Evolutionary conservation across 2,113 vertebrate genomes (phyloP).

Genomic region (Corvus hawaiiensis): DNA sequence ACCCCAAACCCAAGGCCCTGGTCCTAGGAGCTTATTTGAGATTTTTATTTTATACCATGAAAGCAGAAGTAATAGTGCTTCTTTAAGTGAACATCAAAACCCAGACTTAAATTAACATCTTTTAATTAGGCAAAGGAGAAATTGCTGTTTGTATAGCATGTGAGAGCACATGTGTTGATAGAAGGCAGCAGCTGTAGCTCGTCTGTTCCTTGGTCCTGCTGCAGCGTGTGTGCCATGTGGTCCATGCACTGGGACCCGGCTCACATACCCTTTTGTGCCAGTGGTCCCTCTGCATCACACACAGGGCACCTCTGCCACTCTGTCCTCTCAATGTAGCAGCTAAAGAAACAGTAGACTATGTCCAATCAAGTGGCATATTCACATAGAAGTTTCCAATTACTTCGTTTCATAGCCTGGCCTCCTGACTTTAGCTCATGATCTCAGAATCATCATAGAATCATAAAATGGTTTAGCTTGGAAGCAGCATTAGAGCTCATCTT

Average conservation of each 20-base stretch:
- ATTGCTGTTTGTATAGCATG: neutral
- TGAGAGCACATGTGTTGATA: neutral
- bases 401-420: neutral
- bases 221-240: rapidly evolving
- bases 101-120: neutral
- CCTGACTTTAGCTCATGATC: neutral
- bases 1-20: neutral
- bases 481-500: rapidly evolving
- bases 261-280: neutral
- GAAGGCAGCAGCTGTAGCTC: neutral
- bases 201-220: neutral
- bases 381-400: neutral
- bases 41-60: neutral
- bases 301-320: neutral
- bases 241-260: neutral
- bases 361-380: neutral
- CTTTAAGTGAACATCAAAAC: neutral
- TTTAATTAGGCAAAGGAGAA: neutral
- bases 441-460: neutral
- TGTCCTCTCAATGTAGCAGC: neutral
- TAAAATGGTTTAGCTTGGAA: neutral
- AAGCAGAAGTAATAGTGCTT: neutral
- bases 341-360: neutral
- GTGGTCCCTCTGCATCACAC: neutral
- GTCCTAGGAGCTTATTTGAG: neutral